Percentiles rank a stretch among this genome's conserved stretches.
phyloP scores from a whole-genome alignment of 2,797 vertebrate genomes.

The Protonibea diacanthus region DNA sequence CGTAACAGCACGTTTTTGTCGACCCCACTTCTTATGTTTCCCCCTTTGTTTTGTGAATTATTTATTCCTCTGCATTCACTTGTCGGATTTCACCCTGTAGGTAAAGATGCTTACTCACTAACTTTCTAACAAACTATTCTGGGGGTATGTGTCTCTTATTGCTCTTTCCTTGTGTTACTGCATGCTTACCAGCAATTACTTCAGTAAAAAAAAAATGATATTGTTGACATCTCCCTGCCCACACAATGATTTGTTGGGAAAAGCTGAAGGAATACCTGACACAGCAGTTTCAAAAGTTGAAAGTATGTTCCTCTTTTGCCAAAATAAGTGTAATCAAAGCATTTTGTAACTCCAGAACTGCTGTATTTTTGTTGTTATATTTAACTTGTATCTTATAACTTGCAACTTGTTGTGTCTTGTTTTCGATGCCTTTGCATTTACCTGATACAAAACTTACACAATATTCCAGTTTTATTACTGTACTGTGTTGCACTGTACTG shows the following conservation, averaged over 20 bases:
- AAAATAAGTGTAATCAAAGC: not conserved
- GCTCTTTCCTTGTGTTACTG: not conserved
- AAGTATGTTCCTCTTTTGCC: not conserved
- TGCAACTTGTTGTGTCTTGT: not conserved
- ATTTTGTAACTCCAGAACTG: too few species aligned
- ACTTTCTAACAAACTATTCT: not conserved
- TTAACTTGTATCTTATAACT: not conserved
- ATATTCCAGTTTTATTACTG: not conserved
- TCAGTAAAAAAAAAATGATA: not conserved
- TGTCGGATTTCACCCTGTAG: not conserved
- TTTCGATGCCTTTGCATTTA: not conserved
- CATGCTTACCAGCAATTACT: not conserved
- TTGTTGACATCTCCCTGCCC: not conserved
- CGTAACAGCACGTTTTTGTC: not conserved
- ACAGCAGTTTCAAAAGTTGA: too few species aligned
- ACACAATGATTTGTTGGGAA: not conserved
- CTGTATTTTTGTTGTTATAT: not conserved
- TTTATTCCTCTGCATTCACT: not conserved
- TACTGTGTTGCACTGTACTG: not conserved
- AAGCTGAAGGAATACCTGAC: not conserved
- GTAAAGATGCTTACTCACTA: not conserved
- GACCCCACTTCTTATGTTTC: not conserved
- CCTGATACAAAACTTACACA: not conserved
- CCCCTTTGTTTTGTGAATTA: not conserved
- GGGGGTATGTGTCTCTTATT: not conserved